Evolutionary conservation across 1,140 invertebrate species (phyloP).

Genomic region (Drosophila nebulosa): DNA sequence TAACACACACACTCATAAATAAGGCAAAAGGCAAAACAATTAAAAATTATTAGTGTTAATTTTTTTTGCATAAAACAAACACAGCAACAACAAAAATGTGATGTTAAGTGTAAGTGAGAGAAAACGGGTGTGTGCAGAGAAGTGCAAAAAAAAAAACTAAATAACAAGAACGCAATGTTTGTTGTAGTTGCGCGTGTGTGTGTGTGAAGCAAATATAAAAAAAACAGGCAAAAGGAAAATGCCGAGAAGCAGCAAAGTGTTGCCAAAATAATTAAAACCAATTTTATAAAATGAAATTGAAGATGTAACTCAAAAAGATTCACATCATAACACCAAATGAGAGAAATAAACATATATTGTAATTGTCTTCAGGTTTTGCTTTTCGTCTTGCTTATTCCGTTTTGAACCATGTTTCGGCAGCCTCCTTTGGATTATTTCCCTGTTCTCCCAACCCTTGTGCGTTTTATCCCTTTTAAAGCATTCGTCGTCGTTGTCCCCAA

Average conservation of each 20-base stretch:
- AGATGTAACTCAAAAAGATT: neutral
- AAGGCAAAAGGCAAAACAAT: conserved; percentile 4
- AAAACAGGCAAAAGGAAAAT: conserved; percentile 44
- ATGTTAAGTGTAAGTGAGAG: conserved; percentile 65
- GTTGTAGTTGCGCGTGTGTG: conserved; percentile 8
- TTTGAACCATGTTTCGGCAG: conserved; percentile 30
- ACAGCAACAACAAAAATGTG: conserved; percentile 54
- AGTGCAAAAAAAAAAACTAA: neutral
- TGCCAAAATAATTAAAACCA: conserved; percentile 19
- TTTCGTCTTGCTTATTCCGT: conserved; percentile 15
- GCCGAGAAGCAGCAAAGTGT: conserved; percentile 35
- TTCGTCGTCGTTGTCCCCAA: conserved; percentile 3
- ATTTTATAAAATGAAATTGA: conserved; percentile 5
- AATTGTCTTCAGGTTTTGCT: neutral
- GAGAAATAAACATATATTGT: neutral
- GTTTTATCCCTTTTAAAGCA: conserved; percentile 52
- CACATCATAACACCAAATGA: neutral
- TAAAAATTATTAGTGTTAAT: conserved; percentile 6
- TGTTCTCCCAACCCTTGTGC: conserved; percentile 50
- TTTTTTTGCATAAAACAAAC: neutral
- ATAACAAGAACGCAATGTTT: conserved; percentile 7
- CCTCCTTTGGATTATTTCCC: conserved; percentile 18
- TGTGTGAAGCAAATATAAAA: conserved; percentile 28
- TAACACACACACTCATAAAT: neutral
- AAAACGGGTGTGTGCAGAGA: neutral